These are phyloP conservation scores for Ectropis grisescens DNA, from an alignment of 1,140 invertebrate species.

Conservation along the genomic window DNA sequence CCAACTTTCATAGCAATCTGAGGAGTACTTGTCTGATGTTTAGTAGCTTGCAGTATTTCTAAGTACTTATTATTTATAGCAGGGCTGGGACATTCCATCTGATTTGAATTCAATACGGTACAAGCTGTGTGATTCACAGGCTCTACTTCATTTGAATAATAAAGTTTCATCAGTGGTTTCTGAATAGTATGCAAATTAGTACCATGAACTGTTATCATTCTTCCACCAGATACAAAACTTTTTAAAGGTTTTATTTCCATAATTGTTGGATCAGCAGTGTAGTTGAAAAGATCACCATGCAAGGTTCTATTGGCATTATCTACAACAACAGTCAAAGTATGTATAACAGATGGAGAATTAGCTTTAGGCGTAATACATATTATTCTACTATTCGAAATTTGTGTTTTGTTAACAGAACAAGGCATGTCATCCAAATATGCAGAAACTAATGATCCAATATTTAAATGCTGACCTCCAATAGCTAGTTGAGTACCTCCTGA, in stretches of 20 bases:
- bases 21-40: constrained; percentile 63
- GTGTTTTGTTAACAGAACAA: constrained; percentile 89
- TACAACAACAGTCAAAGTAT: constrained; percentile 68
- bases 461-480: constrained; percentile 91
- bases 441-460: constrained; percentile 91
- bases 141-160: constrained; percentile 76
- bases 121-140: constrained; percentile 88
- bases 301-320: constrained; percentile 78
- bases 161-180: constrained; percentile 90
- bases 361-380: constrained; percentile 87
- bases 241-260: constrained; percentile 91
- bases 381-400: constrained; percentile 89
- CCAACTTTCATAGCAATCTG: constrained; percentile 82
- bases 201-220: constrained; percentile 93
- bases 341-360: constrained; percentile 43
- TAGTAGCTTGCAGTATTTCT: constrained; percentile 60
- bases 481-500: constrained; percentile 95
- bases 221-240: constrained; percentile 92
- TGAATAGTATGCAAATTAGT: constrained; percentile 93
- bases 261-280: constrained; percentile 93
- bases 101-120: constrained; percentile 86
- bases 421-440: constrained; percentile 91
- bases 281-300: constrained; percentile 91
- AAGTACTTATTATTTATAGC: constrained; percentile 76
- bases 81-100: constrained; percentile 96